Conservation (phyloP, 2,797 vertebrate genomes). For the Vultur gryphus region DNA sequence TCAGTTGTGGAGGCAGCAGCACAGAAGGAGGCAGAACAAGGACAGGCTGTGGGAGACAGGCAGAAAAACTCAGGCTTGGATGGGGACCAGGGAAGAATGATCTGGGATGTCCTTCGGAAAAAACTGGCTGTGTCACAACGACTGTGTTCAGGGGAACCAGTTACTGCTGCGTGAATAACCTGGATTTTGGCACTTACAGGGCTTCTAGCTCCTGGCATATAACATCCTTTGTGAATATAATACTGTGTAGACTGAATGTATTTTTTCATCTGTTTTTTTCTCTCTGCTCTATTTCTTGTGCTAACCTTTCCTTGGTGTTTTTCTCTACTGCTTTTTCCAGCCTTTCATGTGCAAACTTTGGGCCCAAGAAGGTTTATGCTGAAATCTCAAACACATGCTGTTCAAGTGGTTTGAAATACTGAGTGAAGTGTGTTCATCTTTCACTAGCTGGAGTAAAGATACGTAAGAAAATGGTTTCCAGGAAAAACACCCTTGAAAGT, state of each 20-base stretch:
- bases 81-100: conserved; percentile 19
- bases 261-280: conserved; percentile 34
- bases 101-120: conserved; percentile 15
- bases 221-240: not conserved
- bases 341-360: not conserved
- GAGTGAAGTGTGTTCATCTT: not conserved
- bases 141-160: not conserved
- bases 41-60: not conserved
- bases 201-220: not conserved
- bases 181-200: not conserved
- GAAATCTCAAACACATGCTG: not conserved
- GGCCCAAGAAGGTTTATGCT: not conserved
- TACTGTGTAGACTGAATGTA: not conserved
- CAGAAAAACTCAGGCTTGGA: not conserved
- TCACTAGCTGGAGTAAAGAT: not conserved
- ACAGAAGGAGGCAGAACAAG: conserved; percentile 5
- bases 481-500: not conserved
- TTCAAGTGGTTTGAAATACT: not conserved
- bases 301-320: conserved; percentile 28
- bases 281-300: conserved; percentile 35
- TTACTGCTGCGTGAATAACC: not conserved
- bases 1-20: not conserved
- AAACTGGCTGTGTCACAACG: not conserved
- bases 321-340: conserved; percentile 32
- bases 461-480: not conserved